phyloP scores from a whole-genome alignment of 2,888 invertebrate genomes.

The Dicranocentrus wangi region DNA sequence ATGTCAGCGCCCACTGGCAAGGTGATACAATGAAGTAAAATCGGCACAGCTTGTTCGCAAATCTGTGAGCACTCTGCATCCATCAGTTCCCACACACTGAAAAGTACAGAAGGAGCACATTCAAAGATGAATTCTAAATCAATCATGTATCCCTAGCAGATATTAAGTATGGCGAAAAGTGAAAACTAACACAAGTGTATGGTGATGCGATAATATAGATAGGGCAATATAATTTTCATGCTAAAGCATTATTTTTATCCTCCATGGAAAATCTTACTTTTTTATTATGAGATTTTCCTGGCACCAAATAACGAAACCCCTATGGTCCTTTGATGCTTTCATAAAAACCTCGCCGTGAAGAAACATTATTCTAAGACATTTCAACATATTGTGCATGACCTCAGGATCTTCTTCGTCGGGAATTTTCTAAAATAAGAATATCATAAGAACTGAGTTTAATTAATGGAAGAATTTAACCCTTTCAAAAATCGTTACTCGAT shows the following conservation, averaged over 20 bases:
- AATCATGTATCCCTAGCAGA: too few species aligned
- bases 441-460: too few species aligned
- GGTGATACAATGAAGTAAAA: slow-evolving; percentile 95
- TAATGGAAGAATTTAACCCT: too few species aligned
- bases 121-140: too few species aligned
- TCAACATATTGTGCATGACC: slow-evolving; percentile 92
- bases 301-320: slow-evolving; percentile 95
- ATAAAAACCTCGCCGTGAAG: slow-evolving; percentile 94
- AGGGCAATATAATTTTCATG: too few species aligned
- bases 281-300: slow-evolving; percentile 95
- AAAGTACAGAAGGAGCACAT: too few species aligned
- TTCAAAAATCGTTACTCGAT: too few species aligned
- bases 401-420: slow-evolving; percentile 83
- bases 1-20: slow-evolving; percentile 95
- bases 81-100: slow-evolving; percentile 92
- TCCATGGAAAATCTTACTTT: too few species aligned
- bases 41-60: slow-evolving; percentile 91
- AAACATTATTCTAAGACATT: slow-evolving; percentile 91
- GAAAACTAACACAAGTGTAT: too few species aligned
- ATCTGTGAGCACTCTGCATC: slow-evolving; percentile 85
- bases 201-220: too few species aligned
- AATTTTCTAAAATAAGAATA: slow-evolving; percentile 79
- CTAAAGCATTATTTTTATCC: too few species aligned
- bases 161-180: too few species aligned
- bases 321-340: slow-evolving; percentile 89